A percentile compares a stretch with the other conserved stretches of the same genome.
Evolutionary conservation across 1,140 invertebrate species (phyloP).

Genomic region (Brachionus sp.): DNA sequence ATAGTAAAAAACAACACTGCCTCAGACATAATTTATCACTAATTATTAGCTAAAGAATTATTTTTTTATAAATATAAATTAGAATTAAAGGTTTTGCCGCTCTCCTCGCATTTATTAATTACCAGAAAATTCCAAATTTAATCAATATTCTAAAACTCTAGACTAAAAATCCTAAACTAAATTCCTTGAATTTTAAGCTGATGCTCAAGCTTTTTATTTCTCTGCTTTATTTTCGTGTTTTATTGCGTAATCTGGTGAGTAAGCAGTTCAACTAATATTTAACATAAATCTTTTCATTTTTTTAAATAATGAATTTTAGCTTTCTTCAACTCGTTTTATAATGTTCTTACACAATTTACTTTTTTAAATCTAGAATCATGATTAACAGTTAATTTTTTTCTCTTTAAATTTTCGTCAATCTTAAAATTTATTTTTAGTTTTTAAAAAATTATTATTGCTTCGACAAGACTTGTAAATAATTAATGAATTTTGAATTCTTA

Average conservation of each 20-base stretch:
- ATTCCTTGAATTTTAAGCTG: background rate
- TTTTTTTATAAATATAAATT: background rate
- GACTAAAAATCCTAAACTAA: background rate
- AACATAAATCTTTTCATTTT: background rate
- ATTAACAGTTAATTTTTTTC: background rate
- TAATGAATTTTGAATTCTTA: no score
- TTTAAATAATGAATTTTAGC: no score
- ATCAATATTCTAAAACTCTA: background rate
- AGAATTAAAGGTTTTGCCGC: background rate
- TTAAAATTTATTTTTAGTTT: no score
- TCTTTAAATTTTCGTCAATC: background rate
- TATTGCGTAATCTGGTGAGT: background rate
- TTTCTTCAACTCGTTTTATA: no score
- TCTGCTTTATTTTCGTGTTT: background rate
- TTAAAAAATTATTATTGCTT: no score
- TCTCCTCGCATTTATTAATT: background rate
- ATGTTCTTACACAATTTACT: no score
- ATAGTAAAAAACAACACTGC: background rate
- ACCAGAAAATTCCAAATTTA: background rate
- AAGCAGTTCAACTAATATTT: background rate
- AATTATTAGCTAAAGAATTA: background rate
- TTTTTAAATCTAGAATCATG: background rate
- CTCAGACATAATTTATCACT: background rate
- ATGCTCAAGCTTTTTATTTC: background rate
- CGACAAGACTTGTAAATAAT: no score